A percentile compares a stretch with the other conserved stretches of the same genome.
These are phyloP conservation scores for Hemiprocne comata DNA, from an alignment of 2,113 vertebrate genomes.

Conservation along the genomic window DNA sequence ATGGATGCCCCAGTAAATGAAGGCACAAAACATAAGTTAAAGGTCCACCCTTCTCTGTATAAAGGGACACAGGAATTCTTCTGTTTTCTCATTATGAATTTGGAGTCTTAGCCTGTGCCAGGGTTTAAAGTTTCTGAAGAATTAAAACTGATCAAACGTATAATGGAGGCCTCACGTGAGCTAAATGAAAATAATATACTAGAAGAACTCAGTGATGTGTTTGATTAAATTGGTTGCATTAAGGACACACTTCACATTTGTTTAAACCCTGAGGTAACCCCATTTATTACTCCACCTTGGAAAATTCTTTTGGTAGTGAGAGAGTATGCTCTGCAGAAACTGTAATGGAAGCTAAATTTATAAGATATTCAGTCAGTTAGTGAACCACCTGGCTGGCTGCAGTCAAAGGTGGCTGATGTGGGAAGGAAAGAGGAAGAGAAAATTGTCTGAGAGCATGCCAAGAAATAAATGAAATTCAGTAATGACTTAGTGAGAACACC, in stretches of 20 bases:
- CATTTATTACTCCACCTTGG: slow-evolving; percentile 4
- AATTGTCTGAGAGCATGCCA: background rate
- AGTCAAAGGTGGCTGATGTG: background rate
- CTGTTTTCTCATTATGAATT: background rate
- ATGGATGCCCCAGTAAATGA: background rate
- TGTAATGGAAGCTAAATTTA: slow-evolving; percentile 19
- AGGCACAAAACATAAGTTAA: background rate
- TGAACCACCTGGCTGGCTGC: slow-evolving; percentile 26
- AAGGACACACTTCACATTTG: slow-evolving; percentile 49
- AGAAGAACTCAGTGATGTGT: slow-evolving; percentile 38
- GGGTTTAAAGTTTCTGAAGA: slow-evolving; percentile 36
- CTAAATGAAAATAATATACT: slow-evolving; percentile 55
- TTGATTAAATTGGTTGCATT: slow-evolving; percentile 59
- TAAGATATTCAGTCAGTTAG: slow-evolving; percentile 35
- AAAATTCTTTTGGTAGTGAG: background rate
- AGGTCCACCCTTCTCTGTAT: background rate
- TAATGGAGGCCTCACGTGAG: slow-evolving; percentile 20
- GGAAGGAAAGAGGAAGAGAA: background rate
- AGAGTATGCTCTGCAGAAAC: background rate
- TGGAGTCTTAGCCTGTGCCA: background rate
- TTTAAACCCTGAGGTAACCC: slow-evolving; percentile 41
- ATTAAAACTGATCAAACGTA: slow-evolving; percentile 50
- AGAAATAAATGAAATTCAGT: slow-evolving; percentile 30
- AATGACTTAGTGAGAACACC: background rate
- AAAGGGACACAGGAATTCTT: background rate